Percentiles rank a stretch among this genome's conserved stretches.
Conservation (phyloP, 2,113 vertebrate species). For the Psittacara wagleri region DNA sequence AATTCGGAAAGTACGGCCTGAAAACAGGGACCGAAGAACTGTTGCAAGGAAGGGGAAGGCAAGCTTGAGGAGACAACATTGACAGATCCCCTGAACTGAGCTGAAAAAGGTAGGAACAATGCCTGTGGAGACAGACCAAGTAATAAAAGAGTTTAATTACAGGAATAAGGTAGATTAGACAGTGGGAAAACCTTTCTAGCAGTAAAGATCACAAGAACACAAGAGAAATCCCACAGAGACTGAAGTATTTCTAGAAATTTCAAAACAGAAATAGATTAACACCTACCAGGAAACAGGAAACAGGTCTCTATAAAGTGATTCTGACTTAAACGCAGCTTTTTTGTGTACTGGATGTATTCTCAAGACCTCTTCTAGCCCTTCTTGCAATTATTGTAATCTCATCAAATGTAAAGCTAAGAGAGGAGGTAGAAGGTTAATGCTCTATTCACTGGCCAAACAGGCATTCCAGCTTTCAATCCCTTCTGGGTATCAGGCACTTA, state of each 20-base stretch:
- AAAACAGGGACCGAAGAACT: background rate
- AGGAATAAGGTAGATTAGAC: background rate
- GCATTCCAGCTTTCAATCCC: background rate
- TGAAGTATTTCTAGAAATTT: background rate
- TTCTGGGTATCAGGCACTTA: background rate
- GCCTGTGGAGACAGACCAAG: background rate
- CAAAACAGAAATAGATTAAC: background rate
- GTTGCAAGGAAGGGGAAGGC: background rate
- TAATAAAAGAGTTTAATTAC: background rate
- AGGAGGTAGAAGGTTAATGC: background rate
- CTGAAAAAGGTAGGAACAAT: background rate
- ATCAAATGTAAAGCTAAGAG: background rate
- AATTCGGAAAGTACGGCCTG: background rate
- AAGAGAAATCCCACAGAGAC: background rate
- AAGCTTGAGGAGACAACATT: accelerated
- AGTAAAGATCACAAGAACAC: background rate
- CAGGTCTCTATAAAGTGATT: background rate
- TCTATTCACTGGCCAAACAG: background rate
- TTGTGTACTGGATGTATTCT: background rate
- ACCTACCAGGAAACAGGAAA: background rate
- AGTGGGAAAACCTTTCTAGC: background rate
- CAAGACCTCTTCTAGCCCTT: background rate
- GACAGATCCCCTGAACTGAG: background rate
- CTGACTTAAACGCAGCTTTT: background rate
- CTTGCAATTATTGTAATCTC: background rate